Evolutionary conservation across 2,113 vertebrate species (phyloP).

Genomic region (Orycteropus afer): DNA sequence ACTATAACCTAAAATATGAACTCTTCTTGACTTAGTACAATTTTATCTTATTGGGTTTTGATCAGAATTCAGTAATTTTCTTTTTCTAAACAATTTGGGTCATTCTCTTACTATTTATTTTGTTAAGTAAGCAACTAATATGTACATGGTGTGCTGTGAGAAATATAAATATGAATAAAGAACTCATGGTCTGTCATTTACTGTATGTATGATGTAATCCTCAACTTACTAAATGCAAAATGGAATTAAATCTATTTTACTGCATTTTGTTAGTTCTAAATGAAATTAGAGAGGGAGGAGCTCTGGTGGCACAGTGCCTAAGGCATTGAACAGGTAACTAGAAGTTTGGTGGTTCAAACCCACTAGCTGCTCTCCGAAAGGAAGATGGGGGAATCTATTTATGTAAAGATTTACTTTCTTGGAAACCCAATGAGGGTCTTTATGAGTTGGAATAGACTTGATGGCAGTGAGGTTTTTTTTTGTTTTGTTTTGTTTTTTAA

Average conservation of each 20-base stretch:
- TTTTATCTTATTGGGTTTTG: background rate
- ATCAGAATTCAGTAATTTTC: background rate
- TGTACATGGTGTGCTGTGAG: background rate
- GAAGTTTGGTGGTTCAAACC: too few relatives aligned
- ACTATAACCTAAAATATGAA: background rate
- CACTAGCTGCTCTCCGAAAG: too few relatives aligned
- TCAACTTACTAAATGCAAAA: background rate
- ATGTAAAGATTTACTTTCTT: too few relatives aligned
- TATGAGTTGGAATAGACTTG: too few relatives aligned
- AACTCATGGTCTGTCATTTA: background rate
- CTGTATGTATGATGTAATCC: background rate
- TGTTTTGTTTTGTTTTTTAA: too few relatives aligned
- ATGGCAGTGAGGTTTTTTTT: too few relatives aligned
- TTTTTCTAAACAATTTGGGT: conserved; percentile 16
- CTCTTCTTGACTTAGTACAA: background rate
- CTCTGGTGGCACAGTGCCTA: too few relatives aligned
- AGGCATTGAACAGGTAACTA: too few relatives aligned
- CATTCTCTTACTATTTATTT: background rate
- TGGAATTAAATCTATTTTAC: background rate
- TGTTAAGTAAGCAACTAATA: background rate
- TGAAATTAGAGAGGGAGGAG: too few relatives aligned
- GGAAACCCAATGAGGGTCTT: too few relatives aligned
- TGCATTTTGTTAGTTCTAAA: background rate
- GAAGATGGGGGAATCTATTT: too few relatives aligned
- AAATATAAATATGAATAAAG: background rate